These are phyloP conservation scores for zebrafish (Danio rerio) DNA, from an alignment of 2,113 vertebrate genomes.

Conservation along the genomic window DNA sequence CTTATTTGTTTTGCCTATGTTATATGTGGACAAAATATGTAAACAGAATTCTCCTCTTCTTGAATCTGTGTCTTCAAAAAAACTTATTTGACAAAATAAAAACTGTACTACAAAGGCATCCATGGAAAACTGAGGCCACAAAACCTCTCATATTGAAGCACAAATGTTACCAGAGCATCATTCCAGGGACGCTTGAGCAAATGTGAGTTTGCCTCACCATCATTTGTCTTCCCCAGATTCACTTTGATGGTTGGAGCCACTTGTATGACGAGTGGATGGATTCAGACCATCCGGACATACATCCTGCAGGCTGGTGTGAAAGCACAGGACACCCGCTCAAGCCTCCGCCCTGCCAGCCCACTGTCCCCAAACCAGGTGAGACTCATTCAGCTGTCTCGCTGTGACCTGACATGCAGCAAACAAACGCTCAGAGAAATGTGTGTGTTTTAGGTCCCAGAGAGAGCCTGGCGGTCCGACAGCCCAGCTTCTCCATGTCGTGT, in stretches of 20 bases:
- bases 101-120: background rate
- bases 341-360: conserved; percentile 82
- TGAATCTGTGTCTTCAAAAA: no score
- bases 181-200: background rate
- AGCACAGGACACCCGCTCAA: conserved; percentile 90
- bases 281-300: conserved; percentile 92
- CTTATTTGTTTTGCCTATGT: no score
- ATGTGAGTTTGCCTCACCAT: background rate
- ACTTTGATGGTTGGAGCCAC: conserved; percentile 96
- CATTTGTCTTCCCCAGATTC: conserved; percentile 77
- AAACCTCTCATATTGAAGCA: background rate
- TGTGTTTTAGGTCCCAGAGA: conserved; percentile 82
- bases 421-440: background rate
- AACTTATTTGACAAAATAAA: no score
- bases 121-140: background rate
- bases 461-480: conserved; percentile 72
- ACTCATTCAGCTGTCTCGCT: background rate
- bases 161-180: background rate
- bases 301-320: conserved; percentile 94
- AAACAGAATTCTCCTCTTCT: no score
- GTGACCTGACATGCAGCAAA: background rate
- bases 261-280: conserved; percentile 97
- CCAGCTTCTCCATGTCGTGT: conserved; percentile 82
- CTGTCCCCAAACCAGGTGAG: conserved; percentile 69
- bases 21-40: no score